Percentiles rank a stretch among this genome's conserved stretches.
Evolutionary conservation across 2,888 invertebrate genomes (phyloP).

Genomic region (Bruchidius siliquastri): DNA sequence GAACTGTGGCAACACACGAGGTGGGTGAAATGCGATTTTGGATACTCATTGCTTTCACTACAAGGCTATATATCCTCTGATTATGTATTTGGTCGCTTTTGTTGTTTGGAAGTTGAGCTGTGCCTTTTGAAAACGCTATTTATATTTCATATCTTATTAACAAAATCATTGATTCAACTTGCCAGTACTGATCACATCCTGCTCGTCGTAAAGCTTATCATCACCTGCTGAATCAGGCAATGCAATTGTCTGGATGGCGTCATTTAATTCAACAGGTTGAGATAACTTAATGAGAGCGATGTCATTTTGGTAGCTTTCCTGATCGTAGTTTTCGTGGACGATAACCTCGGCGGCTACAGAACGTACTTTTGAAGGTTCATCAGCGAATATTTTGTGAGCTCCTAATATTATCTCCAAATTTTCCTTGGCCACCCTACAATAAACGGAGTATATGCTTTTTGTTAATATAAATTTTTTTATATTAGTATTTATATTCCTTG

Average conservation of each 20-base stretch:
- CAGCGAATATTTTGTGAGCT: constrained; percentile 27
- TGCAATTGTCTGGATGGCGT: constrained; percentile 19
- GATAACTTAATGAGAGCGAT: constrained; percentile 28
- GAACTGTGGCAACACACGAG: too few species aligned
- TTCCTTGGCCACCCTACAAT: neutral
- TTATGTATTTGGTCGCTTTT: too few species aligned
- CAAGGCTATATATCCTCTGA: too few species aligned
- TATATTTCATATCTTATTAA: too few species aligned
- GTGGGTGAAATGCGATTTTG: too few species aligned
- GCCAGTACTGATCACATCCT: constrained; percentile 22
- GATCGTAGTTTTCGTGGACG: constrained; percentile 24
- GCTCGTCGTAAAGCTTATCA: constrained; percentile 13
- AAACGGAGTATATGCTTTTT: too few species aligned
- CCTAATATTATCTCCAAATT: constrained; percentile 28
- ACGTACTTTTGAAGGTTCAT: constrained; percentile 20
- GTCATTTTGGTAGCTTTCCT: constrained; percentile 21
- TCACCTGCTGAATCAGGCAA: constrained; percentile 24
- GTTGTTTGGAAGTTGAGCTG: too few species aligned
- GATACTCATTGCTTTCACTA: too few species aligned
- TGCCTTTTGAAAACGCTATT: too few species aligned
- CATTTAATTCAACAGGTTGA: constrained; percentile 17
- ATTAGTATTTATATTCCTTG: too few species aligned
- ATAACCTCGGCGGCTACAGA: constrained; percentile 18
- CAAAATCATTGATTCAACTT: too few species aligned
- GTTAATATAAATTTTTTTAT: too few species aligned